These are phyloP conservation scores for Prunella strophiata DNA, from an alignment of 2,797 vertebrate genomes.

Conservation along the genomic window DNA sequence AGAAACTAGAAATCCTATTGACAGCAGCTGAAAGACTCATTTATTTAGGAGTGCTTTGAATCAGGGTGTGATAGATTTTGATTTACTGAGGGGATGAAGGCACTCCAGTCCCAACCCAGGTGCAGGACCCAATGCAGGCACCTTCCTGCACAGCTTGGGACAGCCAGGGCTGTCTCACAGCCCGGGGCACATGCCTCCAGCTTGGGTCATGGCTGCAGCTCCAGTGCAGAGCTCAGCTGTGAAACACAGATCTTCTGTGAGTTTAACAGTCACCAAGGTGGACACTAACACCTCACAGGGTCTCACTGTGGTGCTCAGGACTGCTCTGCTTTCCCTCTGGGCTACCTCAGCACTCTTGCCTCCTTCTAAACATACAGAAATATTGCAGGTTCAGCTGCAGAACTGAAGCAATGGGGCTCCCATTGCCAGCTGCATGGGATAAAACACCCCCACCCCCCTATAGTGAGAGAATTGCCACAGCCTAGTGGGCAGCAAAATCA, in stretches of 20 bases:
- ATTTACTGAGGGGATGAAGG: background rate
- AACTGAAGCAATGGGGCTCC: background rate
- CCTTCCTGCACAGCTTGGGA: background rate
- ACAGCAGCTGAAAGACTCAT: slow-evolving; percentile 10
- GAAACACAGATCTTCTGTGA: background rate
- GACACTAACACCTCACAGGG: background rate
- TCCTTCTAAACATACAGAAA: background rate
- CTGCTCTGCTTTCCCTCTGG: background rate
- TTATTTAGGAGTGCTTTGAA: background rate
- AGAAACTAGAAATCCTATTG: background rate
- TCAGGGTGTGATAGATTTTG: background rate
- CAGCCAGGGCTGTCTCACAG: background rate
- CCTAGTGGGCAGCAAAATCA: background rate
- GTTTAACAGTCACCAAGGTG: background rate
- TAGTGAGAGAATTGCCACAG: background rate
- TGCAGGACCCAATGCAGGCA: rapidly evolving
- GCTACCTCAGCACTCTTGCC: background rate
- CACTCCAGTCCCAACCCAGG: background rate
- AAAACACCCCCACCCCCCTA: background rate
- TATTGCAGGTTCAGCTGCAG: background rate
- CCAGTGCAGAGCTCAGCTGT: background rate
- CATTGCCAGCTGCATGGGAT: background rate
- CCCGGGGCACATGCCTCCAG: rapidly evolving
- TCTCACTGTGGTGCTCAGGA: background rate
- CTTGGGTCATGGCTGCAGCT: background rate